These are phyloP conservation scores for Odontophorus gujanensis DNA, from an alignment of 2,113 vertebrate species.

Conservation along the genomic window DNA sequence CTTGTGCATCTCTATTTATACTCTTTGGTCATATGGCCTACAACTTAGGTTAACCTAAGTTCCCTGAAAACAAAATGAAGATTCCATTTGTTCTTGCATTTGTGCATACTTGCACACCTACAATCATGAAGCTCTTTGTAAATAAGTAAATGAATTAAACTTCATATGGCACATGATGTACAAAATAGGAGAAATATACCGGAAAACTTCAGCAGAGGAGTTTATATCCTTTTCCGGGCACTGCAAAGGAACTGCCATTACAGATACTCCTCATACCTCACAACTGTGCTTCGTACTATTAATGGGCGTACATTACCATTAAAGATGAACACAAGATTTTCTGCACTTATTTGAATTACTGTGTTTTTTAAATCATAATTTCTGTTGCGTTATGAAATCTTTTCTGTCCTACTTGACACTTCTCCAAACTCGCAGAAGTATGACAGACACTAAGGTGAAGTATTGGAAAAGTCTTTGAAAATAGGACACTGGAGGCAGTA, in stretches of 20 bases:
- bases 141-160: neutral
- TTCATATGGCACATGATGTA: neutral
- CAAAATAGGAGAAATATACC: neutral
- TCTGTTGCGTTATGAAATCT: neutral
- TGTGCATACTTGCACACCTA: neutral
- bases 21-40: neutral
- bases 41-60: neutral
- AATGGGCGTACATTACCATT: neutral
- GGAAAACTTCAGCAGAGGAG: neutral
- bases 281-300: neutral
- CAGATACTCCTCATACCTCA: neutral
- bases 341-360: neutral
- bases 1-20: neutral
- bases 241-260: neutral
- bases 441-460: neutral
- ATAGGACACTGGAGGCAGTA: neutral
- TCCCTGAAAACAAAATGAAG: neutral
- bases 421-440: neutral
- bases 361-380: neutral
- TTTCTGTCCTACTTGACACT: neutral
- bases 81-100: neutral
- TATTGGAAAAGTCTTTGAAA: neutral
- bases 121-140: neutral
- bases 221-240: neutral
- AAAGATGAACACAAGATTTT: neutral